Evolutionary conservation across 2,113 vertebrate genomes (phyloP), one percentile per base, ranked within the genome.

Genomic region (Pteruthius melanotis): DNA sequence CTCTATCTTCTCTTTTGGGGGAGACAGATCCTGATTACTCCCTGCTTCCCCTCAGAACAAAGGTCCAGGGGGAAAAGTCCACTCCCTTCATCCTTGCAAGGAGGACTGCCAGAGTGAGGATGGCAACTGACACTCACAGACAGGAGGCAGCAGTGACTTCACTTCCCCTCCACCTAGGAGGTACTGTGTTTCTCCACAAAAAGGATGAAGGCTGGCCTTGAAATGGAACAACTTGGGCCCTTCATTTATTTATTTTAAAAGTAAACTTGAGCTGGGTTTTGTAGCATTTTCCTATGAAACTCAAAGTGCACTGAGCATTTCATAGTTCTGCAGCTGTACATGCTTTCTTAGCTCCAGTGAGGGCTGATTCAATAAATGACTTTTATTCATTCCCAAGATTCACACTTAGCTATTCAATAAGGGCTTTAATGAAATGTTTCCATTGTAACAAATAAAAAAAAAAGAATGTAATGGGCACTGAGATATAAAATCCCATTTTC

Each of bases 401-500:
- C 95, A 80, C 84, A 93, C 89, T 93, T 92, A 76, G 57, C 54
- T 88, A 78, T 89, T 95, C 60, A 94, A 83, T 91, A 83, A 87
- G 24, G 45, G 10, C 47, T 90, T 95, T 88, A 87, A 91, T 81
- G 66, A 91, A 89, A 85, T 91, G 89, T 97, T 96, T 95, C 95
- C 82, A 93, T 61, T 94, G 78, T 79, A 94, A 87, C 69, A 95
- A 90, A 89, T 93, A 92, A 93, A 83, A 72, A 66, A 83, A 75
- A 70, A 83, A 87, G 56, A 87, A 59, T 52, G 37, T 89, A 96
- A 92, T 91, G 76, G 90, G 52, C 88, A 95, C 35, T 97, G 88
- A 95, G 86, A 94, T 95, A 96, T 93, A 97, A 96, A 96, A 93
- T 65, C 52, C 78, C 56, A 90, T 95, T 96, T 94, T 96, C 88